These are phyloP conservation scores for Limnothrissa miodon DNA, from an alignment of 2,113 vertebrate genomes.

Conservation along the genomic window DNA sequence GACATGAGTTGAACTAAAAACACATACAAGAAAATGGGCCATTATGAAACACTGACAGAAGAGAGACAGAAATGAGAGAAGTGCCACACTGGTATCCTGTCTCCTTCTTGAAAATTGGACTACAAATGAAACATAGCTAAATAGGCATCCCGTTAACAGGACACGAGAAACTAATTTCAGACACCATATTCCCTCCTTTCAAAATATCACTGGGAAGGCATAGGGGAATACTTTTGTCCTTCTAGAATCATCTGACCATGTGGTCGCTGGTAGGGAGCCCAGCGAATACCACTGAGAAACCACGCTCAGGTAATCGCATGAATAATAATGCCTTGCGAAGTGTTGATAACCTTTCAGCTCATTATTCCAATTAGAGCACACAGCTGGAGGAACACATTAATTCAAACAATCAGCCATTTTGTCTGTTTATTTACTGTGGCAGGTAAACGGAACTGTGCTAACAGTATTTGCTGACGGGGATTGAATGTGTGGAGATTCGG, in stretches of 20 bases:
- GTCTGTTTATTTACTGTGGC: conserved; percentile 67
- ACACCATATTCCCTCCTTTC: neutral
- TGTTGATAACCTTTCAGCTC: conserved; percentile 73
- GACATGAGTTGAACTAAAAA: neutral
- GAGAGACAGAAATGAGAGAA: neutral
- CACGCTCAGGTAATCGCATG: conserved; percentile 51
- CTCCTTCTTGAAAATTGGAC: neutral
- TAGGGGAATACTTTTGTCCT: neutral
- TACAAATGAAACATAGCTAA: neutral
- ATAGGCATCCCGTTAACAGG: neutral
- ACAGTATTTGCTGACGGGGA: conserved; percentile 38
- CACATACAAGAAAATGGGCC: conserved; percentile 14
- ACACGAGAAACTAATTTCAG: neutral
- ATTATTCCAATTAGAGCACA: conserved; percentile 73
- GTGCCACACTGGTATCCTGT: neutral
- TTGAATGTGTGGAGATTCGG: neutral
- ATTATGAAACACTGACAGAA: neutral
- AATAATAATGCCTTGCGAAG: conserved; percentile 58
- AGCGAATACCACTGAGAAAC: neutral
- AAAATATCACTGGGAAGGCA: neutral
- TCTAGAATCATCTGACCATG: conserved; percentile 13
- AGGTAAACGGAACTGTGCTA: conserved; percentile 55
- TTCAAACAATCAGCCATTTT: conserved; percentile 60
- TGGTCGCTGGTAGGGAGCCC: neutral
- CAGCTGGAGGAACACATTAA: conserved; percentile 72